phyloP scores from a whole-genome alignment of 2,113 vertebrate genomes.

The Hucho hucho region DNA sequence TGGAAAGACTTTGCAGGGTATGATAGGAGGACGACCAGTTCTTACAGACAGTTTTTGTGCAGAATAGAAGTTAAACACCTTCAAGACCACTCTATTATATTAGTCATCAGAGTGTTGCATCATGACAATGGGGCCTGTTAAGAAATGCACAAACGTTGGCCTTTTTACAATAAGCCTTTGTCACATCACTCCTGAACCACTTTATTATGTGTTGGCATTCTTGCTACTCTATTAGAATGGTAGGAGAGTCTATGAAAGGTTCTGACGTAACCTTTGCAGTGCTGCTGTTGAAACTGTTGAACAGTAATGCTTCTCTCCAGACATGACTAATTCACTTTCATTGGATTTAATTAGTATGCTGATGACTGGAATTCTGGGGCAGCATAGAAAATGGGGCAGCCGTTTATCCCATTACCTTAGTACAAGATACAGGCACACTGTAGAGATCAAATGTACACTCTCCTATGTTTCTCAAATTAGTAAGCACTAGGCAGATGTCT shows the following conservation, averaged over 20 bases:
- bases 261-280: slow-evolving; percentile 54
- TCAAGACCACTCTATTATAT: not conserved
- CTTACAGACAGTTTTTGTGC: not conserved
- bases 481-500: not conserved
- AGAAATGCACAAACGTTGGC: slow-evolving; percentile 42
- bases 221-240: not conserved
- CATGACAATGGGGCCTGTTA: slow-evolving; percentile 28
- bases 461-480: not conserved
- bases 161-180: not conserved
- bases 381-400: slow-evolving; percentile 3
- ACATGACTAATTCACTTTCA: slow-evolving; percentile 42
- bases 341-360: slow-evolving; percentile 42
- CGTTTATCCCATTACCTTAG: slow-evolving; percentile 36
- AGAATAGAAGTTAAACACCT: not conserved
- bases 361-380: slow-evolving; percentile 8
- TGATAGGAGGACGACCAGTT: too few species aligned
- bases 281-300: slow-evolving; percentile 23
- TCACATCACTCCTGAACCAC: slow-evolving; percentile 14
- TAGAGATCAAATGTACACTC: not conserved
- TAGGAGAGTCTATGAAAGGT: slow-evolving; percentile 41
- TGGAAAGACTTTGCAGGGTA: not conserved
- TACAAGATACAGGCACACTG: not conserved
- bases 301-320: slow-evolving; percentile 30
- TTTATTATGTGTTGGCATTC: slow-evolving; percentile 3
- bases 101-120: slow-evolving; percentile 20